These are phyloP conservation scores for Sebastes itinus DNA, from an alignment of 2,797 vertebrate species.

Conservation along the genomic window DNA sequence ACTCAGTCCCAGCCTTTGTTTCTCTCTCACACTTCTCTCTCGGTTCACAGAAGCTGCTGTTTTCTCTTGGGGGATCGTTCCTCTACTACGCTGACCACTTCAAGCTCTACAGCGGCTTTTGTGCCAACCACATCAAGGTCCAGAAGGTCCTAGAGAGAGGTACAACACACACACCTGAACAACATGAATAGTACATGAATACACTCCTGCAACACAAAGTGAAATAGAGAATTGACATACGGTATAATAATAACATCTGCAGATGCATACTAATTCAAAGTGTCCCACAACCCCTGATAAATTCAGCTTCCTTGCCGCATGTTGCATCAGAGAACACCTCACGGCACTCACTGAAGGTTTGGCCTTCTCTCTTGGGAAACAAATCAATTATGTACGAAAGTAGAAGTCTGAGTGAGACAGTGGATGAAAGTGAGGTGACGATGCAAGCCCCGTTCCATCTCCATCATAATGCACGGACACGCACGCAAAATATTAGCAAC, in stretches of 20 bases:
- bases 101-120: conserved; percentile 98
- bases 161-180: conserved; percentile 61
- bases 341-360: conserved; percentile 9
- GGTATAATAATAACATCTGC: background rate
- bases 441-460: background rate
- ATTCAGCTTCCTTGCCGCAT: conserved; percentile 45
- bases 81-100: conserved; percentile 99
- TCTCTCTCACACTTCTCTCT: background rate
- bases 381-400: conserved; percentile 46
- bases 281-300: background rate
- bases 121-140: conserved; percentile 98
- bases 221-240: background rate
- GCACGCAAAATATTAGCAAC: background rate
- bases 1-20: conserved; percentile 1
- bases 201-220: background rate
- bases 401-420: conserved; percentile 34
- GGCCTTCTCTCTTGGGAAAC: conserved; percentile 28
- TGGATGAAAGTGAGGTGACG: conserved; percentile 36
- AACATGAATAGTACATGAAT: background rate
- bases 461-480: background rate
- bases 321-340: conserved; percentile 60
- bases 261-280: background rate
- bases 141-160: conserved; percentile 98
- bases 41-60: conserved; percentile 91
- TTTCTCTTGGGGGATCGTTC: conserved; percentile 97